These are phyloP conservation scores for Nycticebus coucang DNA, from an alignment of 2,113 vertebrate genomes.

Conservation along the genomic window DNA sequence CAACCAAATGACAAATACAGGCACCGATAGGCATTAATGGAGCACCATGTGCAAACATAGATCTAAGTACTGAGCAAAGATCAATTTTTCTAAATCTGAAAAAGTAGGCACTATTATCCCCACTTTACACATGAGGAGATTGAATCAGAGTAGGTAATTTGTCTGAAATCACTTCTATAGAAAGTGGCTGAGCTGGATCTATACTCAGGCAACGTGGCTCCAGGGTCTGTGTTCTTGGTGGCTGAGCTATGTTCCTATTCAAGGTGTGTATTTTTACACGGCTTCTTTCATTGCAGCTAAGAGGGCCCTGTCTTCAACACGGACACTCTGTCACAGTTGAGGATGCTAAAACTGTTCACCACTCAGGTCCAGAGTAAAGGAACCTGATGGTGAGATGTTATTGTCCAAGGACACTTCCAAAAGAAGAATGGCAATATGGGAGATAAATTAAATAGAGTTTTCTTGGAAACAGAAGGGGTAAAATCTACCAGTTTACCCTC, in stretches of 20 bases:
- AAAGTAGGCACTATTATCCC: background rate
- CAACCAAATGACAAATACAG: background rate
- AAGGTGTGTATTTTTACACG: background rate
- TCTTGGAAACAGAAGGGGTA: background rate
- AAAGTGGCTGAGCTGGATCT: background rate
- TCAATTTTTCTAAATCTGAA: background rate
- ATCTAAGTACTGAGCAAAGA: background rate
- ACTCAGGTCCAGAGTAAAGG: background rate
- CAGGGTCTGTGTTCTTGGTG: too few relatives aligned
- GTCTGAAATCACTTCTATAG: background rate
- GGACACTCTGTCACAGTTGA: background rate
- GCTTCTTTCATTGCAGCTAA: background rate
- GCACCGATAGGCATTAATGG: background rate
- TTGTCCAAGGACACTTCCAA: background rate
- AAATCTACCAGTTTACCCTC: background rate
- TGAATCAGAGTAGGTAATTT: background rate
- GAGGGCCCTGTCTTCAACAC: background rate
- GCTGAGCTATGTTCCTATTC: rapidly evolving
- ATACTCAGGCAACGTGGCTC: background rate
- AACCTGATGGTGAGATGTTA: background rate
- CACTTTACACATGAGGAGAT: background rate
- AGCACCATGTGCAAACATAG: background rate
- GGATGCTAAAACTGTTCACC: background rate
- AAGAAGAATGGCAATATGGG: background rate
- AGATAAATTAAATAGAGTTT: background rate